Evolutionary conservation across 2,797 vertebrate genomes (phyloP).

Genomic region (Pelobates cultripes): DNA sequence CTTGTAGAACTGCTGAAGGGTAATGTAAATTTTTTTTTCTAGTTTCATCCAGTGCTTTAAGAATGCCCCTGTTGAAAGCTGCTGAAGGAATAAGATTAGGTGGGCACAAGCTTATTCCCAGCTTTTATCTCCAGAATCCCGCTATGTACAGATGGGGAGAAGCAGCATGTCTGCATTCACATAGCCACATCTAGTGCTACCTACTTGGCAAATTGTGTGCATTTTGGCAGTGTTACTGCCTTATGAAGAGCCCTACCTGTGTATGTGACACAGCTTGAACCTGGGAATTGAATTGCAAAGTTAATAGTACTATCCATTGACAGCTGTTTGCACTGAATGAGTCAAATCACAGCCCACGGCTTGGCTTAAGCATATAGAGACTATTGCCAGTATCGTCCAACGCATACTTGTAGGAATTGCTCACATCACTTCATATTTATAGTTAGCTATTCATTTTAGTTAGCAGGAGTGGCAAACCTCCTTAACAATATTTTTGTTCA

Average conservation of each 20-base stretch:
- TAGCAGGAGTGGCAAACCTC: neutral
- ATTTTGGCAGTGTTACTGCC: constrained; percentile 20
- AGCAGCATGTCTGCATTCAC: neutral
- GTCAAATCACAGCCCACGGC: constrained; percentile 33
- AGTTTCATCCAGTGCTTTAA: neutral
- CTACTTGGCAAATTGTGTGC: constrained; percentile 39
- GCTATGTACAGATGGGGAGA: constrained; percentile 29
- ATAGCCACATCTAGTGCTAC: constrained; percentile 19
- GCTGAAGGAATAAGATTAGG: neutral
- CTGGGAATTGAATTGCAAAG: constrained; percentile 25
- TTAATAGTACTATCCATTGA: constrained; percentile 15
- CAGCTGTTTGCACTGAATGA: constrained; percentile 39
- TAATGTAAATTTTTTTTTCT: too few species aligned
- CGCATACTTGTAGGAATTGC: constrained; percentile 26
- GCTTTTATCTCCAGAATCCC: constrained; percentile 19
- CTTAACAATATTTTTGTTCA: too few species aligned
- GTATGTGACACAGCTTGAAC: constrained; percentile 39
- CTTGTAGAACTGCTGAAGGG: too few species aligned
- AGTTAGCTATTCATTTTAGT: neutral
- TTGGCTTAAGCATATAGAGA: constrained; percentile 8
- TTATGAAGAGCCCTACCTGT: constrained; percentile 35
- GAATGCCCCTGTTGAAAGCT: neutral
- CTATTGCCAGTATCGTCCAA: constrained; percentile 35
- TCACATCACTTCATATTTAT: constrained; percentile 25
- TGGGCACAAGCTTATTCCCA: constrained; percentile 17